phyloP scores from a whole-genome alignment of 1,140 invertebrate genomes.

The Tenebrio molitor region DNA sequence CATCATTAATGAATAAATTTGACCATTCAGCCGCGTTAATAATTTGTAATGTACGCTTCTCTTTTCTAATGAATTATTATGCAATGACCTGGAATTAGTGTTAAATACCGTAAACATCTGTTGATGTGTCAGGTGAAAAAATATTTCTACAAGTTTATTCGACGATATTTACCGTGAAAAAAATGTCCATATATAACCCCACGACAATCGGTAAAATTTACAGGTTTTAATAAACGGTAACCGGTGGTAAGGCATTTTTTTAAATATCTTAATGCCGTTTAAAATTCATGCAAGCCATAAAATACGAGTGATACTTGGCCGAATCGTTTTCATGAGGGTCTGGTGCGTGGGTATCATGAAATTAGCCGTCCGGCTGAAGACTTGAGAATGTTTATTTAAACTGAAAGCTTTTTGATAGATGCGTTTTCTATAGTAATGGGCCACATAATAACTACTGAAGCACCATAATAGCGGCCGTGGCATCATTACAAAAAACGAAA shows the following conservation, averaged over 20 bases:
- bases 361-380: background rate
- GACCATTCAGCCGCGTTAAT: background rate
- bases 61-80: background rate
- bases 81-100: background rate
- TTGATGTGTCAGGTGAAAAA: too few species aligned
- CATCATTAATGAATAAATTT: constrained; percentile 1
- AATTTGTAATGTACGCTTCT: background rate
- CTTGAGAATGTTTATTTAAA: constrained; percentile 20
- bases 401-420: constrained; percentile 25
- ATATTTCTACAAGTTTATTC: too few species aligned
- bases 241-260: too few species aligned
- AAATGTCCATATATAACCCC: too few species aligned
- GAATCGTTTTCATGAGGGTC: background rate
- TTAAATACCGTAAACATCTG: background rate
- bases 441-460: constrained; percentile 20
- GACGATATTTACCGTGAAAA: too few species aligned
- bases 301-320: constrained; percentile 1
- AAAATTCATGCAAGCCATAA: too few species aligned
- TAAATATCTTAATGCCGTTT: too few species aligned
- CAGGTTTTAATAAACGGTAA: too few species aligned
- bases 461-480: constrained; percentile 19
- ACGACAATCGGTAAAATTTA: too few species aligned
- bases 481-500: constrained; percentile 25
- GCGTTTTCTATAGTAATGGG: constrained; percentile 22
- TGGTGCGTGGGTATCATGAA: background rate